phyloP scores from a whole-genome alignment of 2,797 vertebrate genomes.

The Cercopithecus petaurista region DNA sequence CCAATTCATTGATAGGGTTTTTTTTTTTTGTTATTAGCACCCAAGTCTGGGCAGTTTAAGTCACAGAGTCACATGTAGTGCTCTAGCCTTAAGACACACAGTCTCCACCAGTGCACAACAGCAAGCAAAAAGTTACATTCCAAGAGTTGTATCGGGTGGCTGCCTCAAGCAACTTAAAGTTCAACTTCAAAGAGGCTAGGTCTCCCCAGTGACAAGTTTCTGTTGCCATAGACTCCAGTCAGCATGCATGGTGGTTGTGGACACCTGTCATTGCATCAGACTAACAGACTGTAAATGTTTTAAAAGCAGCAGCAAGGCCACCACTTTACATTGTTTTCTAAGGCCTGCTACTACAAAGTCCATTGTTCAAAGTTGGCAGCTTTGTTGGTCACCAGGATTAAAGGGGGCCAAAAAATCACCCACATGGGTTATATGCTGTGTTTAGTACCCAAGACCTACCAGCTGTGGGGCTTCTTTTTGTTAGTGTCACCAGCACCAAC shows the following conservation, averaged over 20 bases:
- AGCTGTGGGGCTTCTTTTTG: background rate
- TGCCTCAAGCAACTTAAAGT: background rate
- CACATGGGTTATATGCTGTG: background rate
- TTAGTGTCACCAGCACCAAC: background rate
- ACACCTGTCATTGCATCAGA: background rate
- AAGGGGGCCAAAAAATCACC: background rate
- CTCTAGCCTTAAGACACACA: background rate
- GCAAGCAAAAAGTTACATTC: background rate
- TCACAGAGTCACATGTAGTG: background rate
- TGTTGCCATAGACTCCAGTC: background rate
- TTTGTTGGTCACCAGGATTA: background rate
- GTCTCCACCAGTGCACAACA: background rate
- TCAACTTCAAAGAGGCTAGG: background rate
- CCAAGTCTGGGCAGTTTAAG: background rate
- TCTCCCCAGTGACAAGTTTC: background rate
- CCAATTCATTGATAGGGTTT: background rate
- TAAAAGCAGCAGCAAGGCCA: background rate
- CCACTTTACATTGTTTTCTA: background rate
- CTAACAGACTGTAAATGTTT: background rate
- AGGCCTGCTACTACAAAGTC: background rate
- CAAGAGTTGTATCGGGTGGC: background rate
- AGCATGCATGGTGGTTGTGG: background rate
- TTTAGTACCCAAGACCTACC: background rate
- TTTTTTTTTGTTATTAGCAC: background rate
- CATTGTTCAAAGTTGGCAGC: background rate